Base-by-base conservation (phyloP, 2,888 invertebrate species). In the Chalcosyrphus nemorum region DNA sequence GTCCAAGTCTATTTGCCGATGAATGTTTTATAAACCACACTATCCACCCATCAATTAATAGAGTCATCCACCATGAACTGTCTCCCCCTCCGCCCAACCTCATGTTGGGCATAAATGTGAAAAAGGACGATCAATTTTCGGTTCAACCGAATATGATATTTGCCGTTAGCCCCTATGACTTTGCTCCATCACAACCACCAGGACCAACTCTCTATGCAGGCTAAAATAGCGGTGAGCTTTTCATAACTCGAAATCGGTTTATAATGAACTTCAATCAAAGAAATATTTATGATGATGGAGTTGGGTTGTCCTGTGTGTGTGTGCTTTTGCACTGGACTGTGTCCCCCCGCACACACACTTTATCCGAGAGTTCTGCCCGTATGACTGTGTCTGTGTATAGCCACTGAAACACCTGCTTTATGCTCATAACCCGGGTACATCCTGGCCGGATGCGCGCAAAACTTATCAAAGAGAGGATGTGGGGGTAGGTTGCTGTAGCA, bases 251-350 rank as follows among this genome's bases (percentile, higher is more conserved):
- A 80, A 84, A 80, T 80, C 75, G 70, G 54, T 72, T 75, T 65
- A 70, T 75, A 70, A 84, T 84, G 74, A 80, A 74, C 70, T 80
- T 57, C 70, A 84, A 75, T 84, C 84, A 80, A 84, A 84, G 84
- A 84, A 70, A 80, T 80, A 84, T 84, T 84, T 80, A 84, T 75
- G 57, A 59, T 65, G 68, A 84, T 78, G 68, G 65, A 78, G 70
- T 78, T 74, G 74, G 63, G 70, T 78, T 74, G 74, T 68, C 56
- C 66, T 72, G 24, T 29, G 27, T n/a, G n/a, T n/a, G n/a, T n/a
- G n/a, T n/a, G n/a, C n/a, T n/a, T n/a, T 56, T 41, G 66, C 29
- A 57, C 15, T 17, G 29, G 32, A 9, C 32, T 32, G 9, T n/a
- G n/a, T n/a, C n/a, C n/a, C n/a, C n/a, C n/a, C n/a, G n/a, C n/a